Evolutionary conservation across 2,113 vertebrate species (phyloP).

Genomic region (Aphelocoma coerulescens): DNA sequence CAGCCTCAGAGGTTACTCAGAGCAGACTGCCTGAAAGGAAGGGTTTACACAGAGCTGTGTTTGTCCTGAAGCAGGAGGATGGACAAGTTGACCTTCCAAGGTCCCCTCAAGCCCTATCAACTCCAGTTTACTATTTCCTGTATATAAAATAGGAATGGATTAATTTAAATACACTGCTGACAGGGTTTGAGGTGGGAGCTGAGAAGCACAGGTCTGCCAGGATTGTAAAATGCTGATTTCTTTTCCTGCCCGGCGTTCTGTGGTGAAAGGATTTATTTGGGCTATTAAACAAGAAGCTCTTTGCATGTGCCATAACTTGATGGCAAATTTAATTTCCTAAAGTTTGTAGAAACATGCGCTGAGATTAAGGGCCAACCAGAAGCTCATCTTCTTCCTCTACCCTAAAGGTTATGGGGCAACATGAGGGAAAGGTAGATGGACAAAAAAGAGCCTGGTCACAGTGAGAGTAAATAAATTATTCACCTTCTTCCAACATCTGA

Average conservation of each 20-base stretch:
- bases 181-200: not conserved
- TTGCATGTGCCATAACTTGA: not conserved
- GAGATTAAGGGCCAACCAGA: not conserved
- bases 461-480: not conserved
- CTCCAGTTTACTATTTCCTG: not conserved
- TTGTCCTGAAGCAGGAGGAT: not conserved
- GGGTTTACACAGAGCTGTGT: not conserved
- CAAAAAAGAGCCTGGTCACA: not conserved
- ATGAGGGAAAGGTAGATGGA: not conserved
- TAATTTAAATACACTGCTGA: not conserved
- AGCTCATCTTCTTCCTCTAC: not conserved
- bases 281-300: not conserved
- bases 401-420: not conserved
- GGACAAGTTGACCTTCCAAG: not conserved
- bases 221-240: not conserved
- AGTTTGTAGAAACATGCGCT: not conserved
- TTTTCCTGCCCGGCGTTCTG: not conserved
- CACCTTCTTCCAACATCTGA: not conserved
- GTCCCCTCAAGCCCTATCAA: not conserved
- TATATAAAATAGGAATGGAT: not conserved
- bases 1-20: not conserved
- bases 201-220: not conserved
- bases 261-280: not conserved
- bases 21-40: not conserved
- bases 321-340: not conserved